Conservation (phyloP, 2,113 vertebrate genomes). For the Rhadina sibilatrix region DNA sequence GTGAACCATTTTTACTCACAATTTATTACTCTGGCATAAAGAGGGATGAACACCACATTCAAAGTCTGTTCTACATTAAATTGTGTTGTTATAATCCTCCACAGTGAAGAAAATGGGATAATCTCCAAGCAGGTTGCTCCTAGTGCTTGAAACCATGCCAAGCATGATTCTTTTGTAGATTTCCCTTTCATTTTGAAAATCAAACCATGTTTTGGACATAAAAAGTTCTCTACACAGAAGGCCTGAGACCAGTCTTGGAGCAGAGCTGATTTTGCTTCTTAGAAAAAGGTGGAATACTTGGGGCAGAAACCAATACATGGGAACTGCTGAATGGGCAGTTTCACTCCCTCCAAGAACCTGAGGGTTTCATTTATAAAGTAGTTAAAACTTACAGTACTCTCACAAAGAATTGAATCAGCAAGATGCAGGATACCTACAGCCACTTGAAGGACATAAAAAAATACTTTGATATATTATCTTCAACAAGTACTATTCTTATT, state of each 20-base stretch:
- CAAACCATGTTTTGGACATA: neutral
- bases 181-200: neutral
- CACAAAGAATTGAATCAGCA: neutral
- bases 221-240: neutral
- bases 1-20: neutral
- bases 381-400: neutral
- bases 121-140: neutral
- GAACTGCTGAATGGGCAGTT: neutral
- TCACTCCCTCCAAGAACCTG: neutral
- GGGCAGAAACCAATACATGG: neutral
- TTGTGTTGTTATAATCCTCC: neutral
- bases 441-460: neutral
- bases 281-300: accelerated
- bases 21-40: neutral
- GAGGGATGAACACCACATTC: neutral
- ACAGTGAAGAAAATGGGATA: neutral
- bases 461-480: neutral
- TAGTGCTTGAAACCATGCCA: neutral
- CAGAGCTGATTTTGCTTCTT: neutral
- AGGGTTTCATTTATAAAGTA: neutral
- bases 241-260: neutral
- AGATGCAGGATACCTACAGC: neutral
- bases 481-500: neutral
- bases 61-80: neutral
- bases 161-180: neutral